These are phyloP conservation scores for Papilio elwesi DNA, from an alignment of 2,888 invertebrate genomes.

Conservation along the genomic window DNA sequence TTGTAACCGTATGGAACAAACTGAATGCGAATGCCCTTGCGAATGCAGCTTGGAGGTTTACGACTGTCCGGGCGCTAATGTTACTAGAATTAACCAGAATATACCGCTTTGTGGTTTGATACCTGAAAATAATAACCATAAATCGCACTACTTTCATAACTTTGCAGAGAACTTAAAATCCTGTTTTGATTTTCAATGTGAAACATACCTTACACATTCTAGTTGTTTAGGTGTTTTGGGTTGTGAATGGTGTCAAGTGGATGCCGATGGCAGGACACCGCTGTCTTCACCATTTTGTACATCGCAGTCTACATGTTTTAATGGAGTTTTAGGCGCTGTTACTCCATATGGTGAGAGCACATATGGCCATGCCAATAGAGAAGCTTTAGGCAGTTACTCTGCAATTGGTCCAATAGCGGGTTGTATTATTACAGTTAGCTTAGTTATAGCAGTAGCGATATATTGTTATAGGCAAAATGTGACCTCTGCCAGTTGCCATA, in stretches of 20 bases:
- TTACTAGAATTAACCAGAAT: slow-evolving; percentile 62
- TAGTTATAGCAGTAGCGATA: slow-evolving; percentile 91
- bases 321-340: slow-evolving; percentile 92
- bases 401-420: slow-evolving; percentile 95
- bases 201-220: slow-evolving; percentile 85
- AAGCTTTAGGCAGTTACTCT: slow-evolving; percentile 84
- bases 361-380: slow-evolving; percentile 77
- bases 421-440: slow-evolving; percentile 91
- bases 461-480: slow-evolving; percentile 92
- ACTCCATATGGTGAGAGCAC: slow-evolving; percentile 92
- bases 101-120: slow-evolving; percentile 76
- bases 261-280: slow-evolving; percentile 88
- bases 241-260: slow-evolving; percentile 96
- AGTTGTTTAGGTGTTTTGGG: slow-evolving; percentile 90
- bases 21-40: slow-evolving; percentile 97
- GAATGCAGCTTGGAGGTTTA: slow-evolving; percentile 88
- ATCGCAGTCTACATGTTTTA: slow-evolving; percentile 92
- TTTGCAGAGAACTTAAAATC: slow-evolving; percentile 84
- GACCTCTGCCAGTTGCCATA: slow-evolving; percentile 77
- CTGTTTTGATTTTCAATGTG: slow-evolving; percentile 88
- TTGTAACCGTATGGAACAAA: slow-evolving; percentile 97
- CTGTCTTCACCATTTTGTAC: slow-evolving; percentile 91
- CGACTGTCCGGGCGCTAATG: slow-evolving; percentile 67
- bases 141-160: slow-evolving; percentile 78
- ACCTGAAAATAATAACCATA: slow-evolving; percentile 78